Base-by-base conservation (phyloP, 2,797 vertebrate species). In the Chloroceryle inda region DNA sequence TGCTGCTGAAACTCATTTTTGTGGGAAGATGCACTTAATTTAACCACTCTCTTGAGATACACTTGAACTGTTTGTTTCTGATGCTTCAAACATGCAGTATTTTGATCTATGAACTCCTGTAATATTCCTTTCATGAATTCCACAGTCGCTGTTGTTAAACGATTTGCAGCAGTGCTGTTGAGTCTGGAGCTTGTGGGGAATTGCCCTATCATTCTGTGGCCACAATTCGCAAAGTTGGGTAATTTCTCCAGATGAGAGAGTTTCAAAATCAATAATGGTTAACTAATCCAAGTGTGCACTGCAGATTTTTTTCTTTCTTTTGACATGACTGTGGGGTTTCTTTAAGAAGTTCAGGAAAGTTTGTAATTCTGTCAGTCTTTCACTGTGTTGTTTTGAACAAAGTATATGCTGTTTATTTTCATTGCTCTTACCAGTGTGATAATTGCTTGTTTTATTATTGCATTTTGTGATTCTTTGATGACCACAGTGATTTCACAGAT, bases 81-180 rank as follows among this genome's bases (percentile, higher is more conserved):
- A 4, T 72, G 58, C 53, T 86, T 88, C 76, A 72, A 44, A 92
- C 80, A 55, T 62, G 58, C 89, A 81, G n/a, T 53, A 27, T 92
- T 94, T 91, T 91, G 82, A 95, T 92, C 85, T 76, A 42, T 83
- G 85, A 94, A 94, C 82, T 77, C 56, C 85, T 74, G 21, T 71
- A 72, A 77, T 68, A 85, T 37, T 81, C 71, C 63, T 92, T 94
- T 91, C 50, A 86, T 94, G 82, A 89, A 85, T 83, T 13, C 47
- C 37, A n/a, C 62, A 68, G 61, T 83, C 27, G 13, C 3, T 16
- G 58, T 45, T 89, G 61, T 58, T 95, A 92, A 95, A 96, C 61
- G 82, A 79, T 85, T 95, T 9, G 13, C 71, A 80, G 67, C 2
- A 21, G 58, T 83, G 27, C 52, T 83, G 16, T 87, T 1, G 1